phyloP scores from a whole-genome alignment of 2,888 invertebrate genomes.

The Dynastes grantii region DNA sequence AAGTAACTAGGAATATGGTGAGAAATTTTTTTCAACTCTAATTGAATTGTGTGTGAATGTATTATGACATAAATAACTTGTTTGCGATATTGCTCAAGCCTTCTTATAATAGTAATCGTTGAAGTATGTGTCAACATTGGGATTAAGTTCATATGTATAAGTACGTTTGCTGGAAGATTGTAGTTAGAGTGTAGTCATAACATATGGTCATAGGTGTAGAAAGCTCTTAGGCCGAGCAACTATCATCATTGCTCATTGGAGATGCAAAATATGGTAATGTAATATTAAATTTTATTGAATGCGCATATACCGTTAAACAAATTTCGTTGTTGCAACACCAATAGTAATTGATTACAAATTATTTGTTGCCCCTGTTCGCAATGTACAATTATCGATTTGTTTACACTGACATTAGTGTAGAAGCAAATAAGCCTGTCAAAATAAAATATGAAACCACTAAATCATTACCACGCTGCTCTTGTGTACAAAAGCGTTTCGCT shows the following conservation, averaged over 20 bases:
- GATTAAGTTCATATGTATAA: too few relatives aligned
- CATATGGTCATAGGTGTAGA: too few relatives aligned
- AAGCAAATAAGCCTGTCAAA: constrained; percentile 6
- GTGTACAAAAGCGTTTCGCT: background rate
- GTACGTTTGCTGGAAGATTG: too few relatives aligned
- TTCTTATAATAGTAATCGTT: too few relatives aligned
- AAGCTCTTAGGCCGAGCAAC: too few relatives aligned
- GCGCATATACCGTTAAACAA: background rate
- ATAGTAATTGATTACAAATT: background rate
- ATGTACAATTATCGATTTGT: constrained; percentile 28
- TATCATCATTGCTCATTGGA: background rate
- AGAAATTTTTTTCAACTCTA: too few relatives aligned
- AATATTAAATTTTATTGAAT: constrained; percentile 12
- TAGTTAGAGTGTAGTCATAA: too few relatives aligned
- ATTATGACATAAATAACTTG: too few relatives aligned
- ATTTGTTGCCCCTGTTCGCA: background rate
- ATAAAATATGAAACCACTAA: constrained; percentile 17
- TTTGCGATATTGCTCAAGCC: too few relatives aligned
- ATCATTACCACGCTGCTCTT: background rate
- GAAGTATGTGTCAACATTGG: too few relatives aligned
- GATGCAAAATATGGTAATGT: background rate
- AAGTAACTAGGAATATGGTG: too few relatives aligned
- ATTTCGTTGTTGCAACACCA: background rate
- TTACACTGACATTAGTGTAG: constrained; percentile 1
- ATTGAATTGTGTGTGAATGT: too few relatives aligned